phyloP scores from a whole-genome alignment of 2,888 invertebrate genomes.

The Meiosimyza decipiens region DNA sequence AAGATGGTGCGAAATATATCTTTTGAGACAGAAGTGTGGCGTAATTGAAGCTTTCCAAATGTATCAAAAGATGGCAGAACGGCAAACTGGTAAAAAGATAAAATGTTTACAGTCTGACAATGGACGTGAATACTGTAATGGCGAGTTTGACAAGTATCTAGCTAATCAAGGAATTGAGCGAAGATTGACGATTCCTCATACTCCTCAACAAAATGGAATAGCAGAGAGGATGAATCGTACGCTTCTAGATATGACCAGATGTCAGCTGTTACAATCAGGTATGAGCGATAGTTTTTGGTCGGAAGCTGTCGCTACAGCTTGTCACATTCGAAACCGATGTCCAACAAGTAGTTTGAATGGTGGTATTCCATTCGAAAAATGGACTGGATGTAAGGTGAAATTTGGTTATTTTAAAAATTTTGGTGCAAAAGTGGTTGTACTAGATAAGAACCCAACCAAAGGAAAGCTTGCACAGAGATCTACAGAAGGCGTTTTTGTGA shows the following conservation, averaged over 20 bases:
- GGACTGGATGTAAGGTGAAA: slow-evolving; percentile 42
- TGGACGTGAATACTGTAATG: slow-evolving; percentile 49
- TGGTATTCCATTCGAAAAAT: slow-evolving; percentile 19
- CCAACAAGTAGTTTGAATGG: too few species aligned
- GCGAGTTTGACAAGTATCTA: slow-evolving; percentile 45
- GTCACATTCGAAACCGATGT: too few species aligned
- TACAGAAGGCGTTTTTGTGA: slow-evolving; percentile 37
- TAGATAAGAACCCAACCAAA: slow-evolving; percentile 35
- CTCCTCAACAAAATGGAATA: too few species aligned
- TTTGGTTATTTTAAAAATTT: slow-evolving; percentile 57
- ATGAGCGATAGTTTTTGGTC: too few species aligned
- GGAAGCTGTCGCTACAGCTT: too few species aligned
- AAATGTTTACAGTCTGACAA: slow-evolving; percentile 51
- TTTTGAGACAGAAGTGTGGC: slow-evolving; percentile 38
- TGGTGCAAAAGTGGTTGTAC: slow-evolving; percentile 55
- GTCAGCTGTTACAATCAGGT: too few species aligned
- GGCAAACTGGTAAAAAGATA: slow-evolving; percentile 44
- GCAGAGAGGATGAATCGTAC: too few species aligned
- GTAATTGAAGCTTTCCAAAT: slow-evolving; percentile 44
- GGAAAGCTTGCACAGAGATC: slow-evolving; percentile 33
- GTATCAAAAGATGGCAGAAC: slow-evolving; percentile 46
- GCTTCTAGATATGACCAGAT: too few species aligned
- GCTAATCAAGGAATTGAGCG: slow-evolving; percentile 47
- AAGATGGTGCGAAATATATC: slow-evolving; percentile 39
- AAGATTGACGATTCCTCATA: slow-evolving; percentile 46